Evolutionary conservation across 2,113 vertebrate genomes (phyloP).

Genomic region (Apteryx owenii): DNA sequence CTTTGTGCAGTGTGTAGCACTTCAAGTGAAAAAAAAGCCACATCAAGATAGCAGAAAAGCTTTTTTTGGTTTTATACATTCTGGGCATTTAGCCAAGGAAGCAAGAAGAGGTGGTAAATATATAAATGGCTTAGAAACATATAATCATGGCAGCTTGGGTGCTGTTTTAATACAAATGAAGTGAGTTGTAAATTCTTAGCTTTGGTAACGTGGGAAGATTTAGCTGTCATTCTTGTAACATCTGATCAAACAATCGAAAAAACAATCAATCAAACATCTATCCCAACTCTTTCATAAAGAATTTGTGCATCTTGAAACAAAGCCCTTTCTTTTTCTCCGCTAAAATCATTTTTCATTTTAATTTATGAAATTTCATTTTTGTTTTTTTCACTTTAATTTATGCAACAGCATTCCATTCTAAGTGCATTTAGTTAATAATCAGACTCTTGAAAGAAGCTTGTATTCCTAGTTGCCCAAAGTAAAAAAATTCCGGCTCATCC

Average conservation of each 20-base stretch:
- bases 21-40: background rate
- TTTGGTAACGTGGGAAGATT: constrained; percentile 45
- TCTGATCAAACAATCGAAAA: constrained; percentile 61
- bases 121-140: constrained; percentile 19
- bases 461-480: background rate
- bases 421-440: background rate
- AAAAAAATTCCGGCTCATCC: background rate
- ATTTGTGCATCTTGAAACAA: constrained; percentile 23
- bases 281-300: constrained; percentile 11
- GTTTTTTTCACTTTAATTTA: background rate
- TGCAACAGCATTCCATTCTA: background rate
- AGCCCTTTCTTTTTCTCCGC: background rate
- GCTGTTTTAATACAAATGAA: constrained; percentile 47
- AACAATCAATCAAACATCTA: constrained; percentile 49
- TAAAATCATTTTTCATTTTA: constrained; percentile 15
- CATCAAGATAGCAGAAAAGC: background rate
- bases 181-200: constrained; percentile 33
- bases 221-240: constrained; percentile 56
- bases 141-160: constrained; percentile 29
- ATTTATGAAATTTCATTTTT: background rate
- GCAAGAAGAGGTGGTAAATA: constrained; percentile 16
- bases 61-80: background rate
- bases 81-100: constrained; percentile 33
- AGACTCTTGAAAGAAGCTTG: background rate
- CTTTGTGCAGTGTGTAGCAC: background rate